phyloP scores from a whole-genome alignment of 2,888 invertebrate genomes.

The Sialis lutaria region DNA sequence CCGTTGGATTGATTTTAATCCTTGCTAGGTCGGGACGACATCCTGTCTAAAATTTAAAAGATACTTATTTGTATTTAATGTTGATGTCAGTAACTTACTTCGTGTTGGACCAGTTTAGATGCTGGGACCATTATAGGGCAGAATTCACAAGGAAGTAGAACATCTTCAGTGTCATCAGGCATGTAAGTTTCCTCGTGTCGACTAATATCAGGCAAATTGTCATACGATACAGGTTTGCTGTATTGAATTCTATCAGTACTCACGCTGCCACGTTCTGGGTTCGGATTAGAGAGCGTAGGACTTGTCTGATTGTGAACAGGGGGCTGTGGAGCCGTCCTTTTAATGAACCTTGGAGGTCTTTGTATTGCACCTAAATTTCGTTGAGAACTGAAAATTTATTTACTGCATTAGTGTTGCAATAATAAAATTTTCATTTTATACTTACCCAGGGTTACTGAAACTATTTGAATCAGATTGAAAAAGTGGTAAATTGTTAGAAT shows the following conservation, averaged over 20 bases:
- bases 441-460: too few relatives aligned
- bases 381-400: conserved; percentile 10
- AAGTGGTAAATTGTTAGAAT: too few relatives aligned
- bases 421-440: too few relatives aligned
- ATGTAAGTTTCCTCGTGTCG: too few relatives aligned
- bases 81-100: conserved; percentile 16
- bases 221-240: too few relatives aligned
- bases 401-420: too few relatives aligned
- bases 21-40: conserved; percentile 26
- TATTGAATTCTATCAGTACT: too few relatives aligned
- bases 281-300: too few relatives aligned
- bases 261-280: too few relatives aligned
- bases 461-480: too few relatives aligned
- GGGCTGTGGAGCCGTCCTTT: conserved; percentile 27
- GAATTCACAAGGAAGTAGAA: conserved; percentile 31
- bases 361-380: conserved; percentile 23
- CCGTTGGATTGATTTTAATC: background rate
- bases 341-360: conserved; percentile 20
- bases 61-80: background rate
- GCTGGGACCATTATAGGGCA: conserved; percentile 32
- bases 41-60: conserved; percentile 15
- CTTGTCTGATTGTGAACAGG: conserved; percentile 17
- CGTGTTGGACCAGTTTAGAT: conserved; percentile 31
- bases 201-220: too few relatives aligned
- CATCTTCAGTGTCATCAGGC: background rate